A percentile compares a stretch with the other conserved stretches of the same genome.
These are phyloP conservation scores for Odontocerum albicorne DNA, from an alignment of 2,888 invertebrate species.

Conservation along the genomic window DNA sequence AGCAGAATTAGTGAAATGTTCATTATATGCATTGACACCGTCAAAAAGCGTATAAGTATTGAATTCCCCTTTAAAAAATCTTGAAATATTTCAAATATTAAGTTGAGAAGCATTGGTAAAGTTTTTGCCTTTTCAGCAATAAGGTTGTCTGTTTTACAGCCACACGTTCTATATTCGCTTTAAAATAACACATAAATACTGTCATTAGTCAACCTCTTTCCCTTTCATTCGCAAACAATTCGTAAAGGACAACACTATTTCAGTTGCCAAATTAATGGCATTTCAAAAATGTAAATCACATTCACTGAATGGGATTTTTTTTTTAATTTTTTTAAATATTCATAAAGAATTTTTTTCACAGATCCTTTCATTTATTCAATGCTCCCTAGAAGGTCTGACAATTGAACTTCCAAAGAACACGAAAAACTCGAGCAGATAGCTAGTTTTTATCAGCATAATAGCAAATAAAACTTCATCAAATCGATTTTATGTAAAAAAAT, in stretches of 20 bases:
- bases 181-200: constrained; percentile 11
- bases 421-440: too few relatives aligned
- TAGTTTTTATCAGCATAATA: too few relatives aligned
- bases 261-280: too few relatives aligned
- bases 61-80: too few relatives aligned
- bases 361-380: constrained; percentile 24
- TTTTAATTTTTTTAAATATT: constrained; percentile 21
- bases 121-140: constrained; percentile 30
- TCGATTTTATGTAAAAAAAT: too few relatives aligned
- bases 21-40: too few relatives aligned
- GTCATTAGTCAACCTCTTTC: constrained; percentile 9
- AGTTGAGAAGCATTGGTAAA: constrained; percentile 15
- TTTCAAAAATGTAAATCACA: neutral
- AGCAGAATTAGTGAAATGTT: too few relatives aligned
- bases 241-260: neutral
- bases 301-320: constrained; percentile 1
- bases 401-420: too few relatives aligned
- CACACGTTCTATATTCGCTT: neutral
- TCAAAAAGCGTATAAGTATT: too few relatives aligned
- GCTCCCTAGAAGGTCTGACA: constrained; percentile 1
- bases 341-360: constrained; percentile 23
- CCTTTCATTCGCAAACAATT: neutral
- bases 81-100: too few relatives aligned
- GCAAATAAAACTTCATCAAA: too few relatives aligned
- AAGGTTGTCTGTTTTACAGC: constrained; percentile 25